phyloP scores from a whole-genome alignment of 1,140 invertebrate species.

The Cyrtorhinus lividipennis region DNA sequence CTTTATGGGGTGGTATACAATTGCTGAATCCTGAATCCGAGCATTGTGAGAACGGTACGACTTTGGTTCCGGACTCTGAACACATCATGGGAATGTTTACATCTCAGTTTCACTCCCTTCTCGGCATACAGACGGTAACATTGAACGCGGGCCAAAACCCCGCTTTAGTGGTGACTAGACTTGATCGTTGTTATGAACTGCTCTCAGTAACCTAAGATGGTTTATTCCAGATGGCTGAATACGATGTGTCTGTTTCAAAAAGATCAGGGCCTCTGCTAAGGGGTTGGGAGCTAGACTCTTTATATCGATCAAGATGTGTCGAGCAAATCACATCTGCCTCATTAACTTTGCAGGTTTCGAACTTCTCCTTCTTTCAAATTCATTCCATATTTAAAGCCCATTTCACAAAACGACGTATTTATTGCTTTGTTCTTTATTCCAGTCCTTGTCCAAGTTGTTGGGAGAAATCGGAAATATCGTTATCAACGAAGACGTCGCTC shows the following conservation, averaged over 20 bases:
- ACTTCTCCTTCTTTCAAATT: too few relatives aligned
- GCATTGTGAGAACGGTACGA: conserved; percentile 32
- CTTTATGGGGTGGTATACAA: conserved; percentile 81
- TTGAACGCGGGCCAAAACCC: too few relatives aligned
- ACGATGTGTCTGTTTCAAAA: too few relatives aligned
- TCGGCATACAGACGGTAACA: conserved; percentile 66
- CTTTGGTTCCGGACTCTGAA: conserved; percentile 38
- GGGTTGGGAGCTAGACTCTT: conserved; percentile 63
- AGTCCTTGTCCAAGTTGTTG: conserved; percentile 72
- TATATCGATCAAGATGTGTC: conserved; percentile 53
- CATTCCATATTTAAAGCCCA: too few relatives aligned
- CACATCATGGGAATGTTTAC: conserved; percentile 60
- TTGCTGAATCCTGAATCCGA: conserved; percentile 46
- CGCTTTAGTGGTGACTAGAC: too few relatives aligned
- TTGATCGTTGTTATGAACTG: too few relatives aligned
- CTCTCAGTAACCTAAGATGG: too few relatives aligned
- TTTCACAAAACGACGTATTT: too few relatives aligned
- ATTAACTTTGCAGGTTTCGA: conserved; percentile 51
- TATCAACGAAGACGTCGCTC: conserved; percentile 74
- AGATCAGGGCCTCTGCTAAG: conserved; percentile 26
- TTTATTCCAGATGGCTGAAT: too few relatives aligned
- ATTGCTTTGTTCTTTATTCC: conserved; percentile 30
- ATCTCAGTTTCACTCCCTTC: conserved; percentile 56
- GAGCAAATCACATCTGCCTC: conserved; percentile 69
- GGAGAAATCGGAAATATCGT: conserved; percentile 92